Evolutionary conservation across 2,888 invertebrate genomes (phyloP).

Genomic region (Mimachlamys varia): DNA sequence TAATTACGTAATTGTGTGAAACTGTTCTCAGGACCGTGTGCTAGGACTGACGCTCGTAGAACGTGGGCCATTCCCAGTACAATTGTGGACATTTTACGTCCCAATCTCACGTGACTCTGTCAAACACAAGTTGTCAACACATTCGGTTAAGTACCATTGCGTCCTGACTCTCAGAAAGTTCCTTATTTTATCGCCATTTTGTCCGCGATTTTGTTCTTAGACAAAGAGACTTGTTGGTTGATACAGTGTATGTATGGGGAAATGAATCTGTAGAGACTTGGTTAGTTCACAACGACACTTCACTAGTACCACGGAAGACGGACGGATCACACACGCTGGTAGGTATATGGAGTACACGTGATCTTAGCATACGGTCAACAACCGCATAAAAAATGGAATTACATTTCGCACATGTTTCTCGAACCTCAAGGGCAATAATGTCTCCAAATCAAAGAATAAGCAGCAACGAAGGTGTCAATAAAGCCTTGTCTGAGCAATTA

Average conservation of each 20-base stretch:
- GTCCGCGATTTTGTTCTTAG: not conserved
- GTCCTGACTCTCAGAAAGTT: not conserved
- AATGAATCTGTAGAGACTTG: not conserved
- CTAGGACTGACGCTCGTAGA: not conserved
- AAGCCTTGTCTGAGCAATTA: no score
- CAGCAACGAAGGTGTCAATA: no score
- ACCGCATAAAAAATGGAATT: no score
- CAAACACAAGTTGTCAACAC: not conserved
- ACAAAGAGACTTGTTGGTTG: not conserved
- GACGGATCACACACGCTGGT: no score
- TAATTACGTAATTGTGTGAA: conserved; percentile 28
- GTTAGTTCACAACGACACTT: no score
- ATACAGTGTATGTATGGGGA: no score
- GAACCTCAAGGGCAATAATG: no score
- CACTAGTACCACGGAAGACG: no score
- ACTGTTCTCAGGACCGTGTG: not conserved
- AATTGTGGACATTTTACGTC: not conserved
- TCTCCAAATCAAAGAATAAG: no score
- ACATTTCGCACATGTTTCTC: no score
- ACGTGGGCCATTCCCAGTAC: not conserved
- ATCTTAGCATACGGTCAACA: no score
- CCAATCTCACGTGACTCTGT: not conserved
- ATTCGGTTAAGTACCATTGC: not conserved
- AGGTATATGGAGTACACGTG: no score
- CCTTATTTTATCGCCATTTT: not conserved